Evolutionary conservation across 1,140 invertebrate genomes (phyloP).

Genomic region (Aphelinus atriplicis): DNA sequence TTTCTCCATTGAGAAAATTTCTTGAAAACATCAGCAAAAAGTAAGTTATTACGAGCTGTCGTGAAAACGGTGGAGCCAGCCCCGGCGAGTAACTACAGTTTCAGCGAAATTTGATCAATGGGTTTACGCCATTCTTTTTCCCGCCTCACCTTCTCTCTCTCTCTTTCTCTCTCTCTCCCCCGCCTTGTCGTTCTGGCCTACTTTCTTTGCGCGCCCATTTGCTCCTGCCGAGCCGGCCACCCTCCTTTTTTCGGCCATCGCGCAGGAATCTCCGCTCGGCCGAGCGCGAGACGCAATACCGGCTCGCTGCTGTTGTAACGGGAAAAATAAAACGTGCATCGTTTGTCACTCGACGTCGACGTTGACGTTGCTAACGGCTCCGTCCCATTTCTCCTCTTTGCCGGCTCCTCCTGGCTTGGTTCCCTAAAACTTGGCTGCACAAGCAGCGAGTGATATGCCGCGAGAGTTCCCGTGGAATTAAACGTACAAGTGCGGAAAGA

Average conservation of each 20-base stretch:
- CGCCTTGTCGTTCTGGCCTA: conserved; percentile 13
- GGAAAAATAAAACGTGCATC: conserved; percentile 45
- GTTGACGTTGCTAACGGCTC: conserved; percentile 13
- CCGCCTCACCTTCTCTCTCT: background rate
- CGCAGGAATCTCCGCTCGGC: conserved; percentile 10
- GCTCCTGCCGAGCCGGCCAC: background rate
- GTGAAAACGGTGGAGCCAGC: background rate
- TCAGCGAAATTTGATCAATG: conserved; percentile 21
- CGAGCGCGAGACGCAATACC: conserved; percentile 23
- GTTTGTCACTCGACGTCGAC: conserved; percentile 47
- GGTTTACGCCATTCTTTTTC: too few relatives aligned
- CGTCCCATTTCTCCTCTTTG: conserved; percentile 19
- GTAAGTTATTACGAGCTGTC: conserved; percentile 17
- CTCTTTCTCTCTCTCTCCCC: background rate
- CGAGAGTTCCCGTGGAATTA: too few relatives aligned
- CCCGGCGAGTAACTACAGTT: background rate
- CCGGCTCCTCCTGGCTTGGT: background rate
- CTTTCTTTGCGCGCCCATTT: background rate
- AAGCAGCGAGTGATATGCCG: too few relatives aligned
- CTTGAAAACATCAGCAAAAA: background rate
- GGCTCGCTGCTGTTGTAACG: background rate
- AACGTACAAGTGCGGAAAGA: too few relatives aligned
- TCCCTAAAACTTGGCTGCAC: too few relatives aligned
- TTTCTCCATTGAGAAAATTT: too few relatives aligned
- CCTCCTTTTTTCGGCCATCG: background rate